Evolutionary conservation across 2,888 invertebrate genomes (phyloP), one percentile per base, ranked within the genome.

Genomic region (Labia minor): DNA sequence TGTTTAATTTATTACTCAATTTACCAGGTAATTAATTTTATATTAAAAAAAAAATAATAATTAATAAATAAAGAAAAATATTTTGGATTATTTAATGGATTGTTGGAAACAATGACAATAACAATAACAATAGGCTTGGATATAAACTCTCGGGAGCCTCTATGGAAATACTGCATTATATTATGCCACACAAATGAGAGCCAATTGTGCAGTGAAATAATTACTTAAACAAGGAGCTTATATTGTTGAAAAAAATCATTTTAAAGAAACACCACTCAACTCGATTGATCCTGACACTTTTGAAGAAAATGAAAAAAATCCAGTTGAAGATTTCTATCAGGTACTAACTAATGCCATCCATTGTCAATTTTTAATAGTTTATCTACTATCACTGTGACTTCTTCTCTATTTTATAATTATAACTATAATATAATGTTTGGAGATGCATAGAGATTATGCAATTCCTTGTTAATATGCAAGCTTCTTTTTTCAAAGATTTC

Each of bases 181-280:
- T 73, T 89, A 88, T 73, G 89, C 90, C 1, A 85, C 87, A 0
- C 83, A 87, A 73, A 86, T 86, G 71, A 86, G 86, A 16, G 85
- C 86, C 71, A 78, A 80, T 18, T 81, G 83, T 67, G 85, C 85
- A 1, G 83, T 86, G 2, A 76, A 83, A 66, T 79, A 84, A 64
- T 77, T 92, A 63, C 77, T 92, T 10, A 79, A 84, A 65, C 80
- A 82, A 66, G 90, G 90, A 18, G 88, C 90, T 11, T 90, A 88
- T 73, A 81, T 92, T 21, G 89, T 89, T 1, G 80, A 85, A 62
- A 82, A 82, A 72, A 81, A 81, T 68, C 79, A 78, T 65, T 86
- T 86, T 71, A 81, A 84, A 65, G 83, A 85, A 66, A 83, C 89
- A 67, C 87, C 90, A 11, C 79, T 92, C 33, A 84, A 86, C 64